These are phyloP conservation scores for Brachionichthys hirsutus DNA, from an alignment of 2,113 vertebrate species.

Conservation along the genomic window DNA sequence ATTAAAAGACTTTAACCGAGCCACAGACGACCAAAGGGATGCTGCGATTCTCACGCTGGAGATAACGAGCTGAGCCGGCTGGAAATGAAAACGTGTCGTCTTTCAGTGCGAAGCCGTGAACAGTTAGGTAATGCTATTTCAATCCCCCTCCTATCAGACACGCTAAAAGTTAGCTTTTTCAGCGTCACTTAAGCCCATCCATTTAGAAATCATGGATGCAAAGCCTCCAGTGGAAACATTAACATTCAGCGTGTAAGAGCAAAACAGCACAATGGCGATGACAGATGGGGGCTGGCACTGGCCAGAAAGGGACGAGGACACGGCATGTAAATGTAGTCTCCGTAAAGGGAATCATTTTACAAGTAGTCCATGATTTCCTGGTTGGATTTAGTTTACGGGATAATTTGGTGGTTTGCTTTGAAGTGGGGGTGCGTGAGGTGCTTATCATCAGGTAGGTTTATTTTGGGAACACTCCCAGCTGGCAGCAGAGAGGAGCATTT, in stretches of 20 bases:
- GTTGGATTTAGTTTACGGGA: too few species aligned
- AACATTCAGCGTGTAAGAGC: constrained; percentile 2
- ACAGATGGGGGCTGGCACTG: not conserved
- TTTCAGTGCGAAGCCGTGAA: constrained; percentile 16
- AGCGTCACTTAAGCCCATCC: constrained; percentile 1
- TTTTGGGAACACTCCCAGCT: too few species aligned
- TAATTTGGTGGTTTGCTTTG: too few species aligned
- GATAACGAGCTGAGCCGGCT: constrained; percentile 31
- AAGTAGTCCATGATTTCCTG: too few species aligned
- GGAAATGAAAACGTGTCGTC: constrained; percentile 56
- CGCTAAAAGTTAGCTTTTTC: constrained; percentile 20
- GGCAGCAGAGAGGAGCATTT: too few species aligned
- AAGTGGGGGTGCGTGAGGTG: too few species aligned
- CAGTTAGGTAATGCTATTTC: constrained; percentile 15
- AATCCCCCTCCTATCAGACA: not conserved
- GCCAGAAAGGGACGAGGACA: constrained; percentile 7
- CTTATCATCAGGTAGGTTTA: too few species aligned
- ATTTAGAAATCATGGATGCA: constrained; percentile 28
- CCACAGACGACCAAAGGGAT: constrained; percentile 35
- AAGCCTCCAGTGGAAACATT: constrained; percentile 21
- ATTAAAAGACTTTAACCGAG: constrained; percentile 76
- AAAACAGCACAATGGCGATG: too few species aligned
- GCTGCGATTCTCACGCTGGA: constrained; percentile 27
- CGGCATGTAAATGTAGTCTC: too few species aligned
- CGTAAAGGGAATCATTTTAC: too few species aligned